Conservation (phyloP, 2,888 invertebrate genomes). For the Plusia festucae region DNA sequence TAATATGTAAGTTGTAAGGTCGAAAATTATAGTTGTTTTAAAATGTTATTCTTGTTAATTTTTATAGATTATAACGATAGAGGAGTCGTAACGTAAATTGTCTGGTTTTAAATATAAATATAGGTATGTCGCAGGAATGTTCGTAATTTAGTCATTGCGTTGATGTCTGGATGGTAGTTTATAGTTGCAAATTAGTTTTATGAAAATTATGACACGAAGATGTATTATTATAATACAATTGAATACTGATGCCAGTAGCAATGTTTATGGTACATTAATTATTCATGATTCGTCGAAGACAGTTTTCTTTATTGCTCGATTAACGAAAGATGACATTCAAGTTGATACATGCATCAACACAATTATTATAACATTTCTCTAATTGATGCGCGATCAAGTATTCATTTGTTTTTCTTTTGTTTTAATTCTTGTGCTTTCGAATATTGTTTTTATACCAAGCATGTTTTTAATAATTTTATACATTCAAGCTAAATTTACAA, state of each 20-base stretch:
- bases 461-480: not conserved
- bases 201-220: not conserved
- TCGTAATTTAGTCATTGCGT: constrained; percentile 45
- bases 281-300: constrained; percentile 1
- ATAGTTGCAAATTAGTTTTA: constrained; percentile 9
- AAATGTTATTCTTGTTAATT: constrained; percentile 58
- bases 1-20: constrained; percentile 62
- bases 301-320: constrained; percentile 5
- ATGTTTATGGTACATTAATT: not conserved
- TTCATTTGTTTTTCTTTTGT: not conserved
- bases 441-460: not conserved
- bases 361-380: not conserved
- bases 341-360: not conserved
- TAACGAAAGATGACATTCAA: not conserved
- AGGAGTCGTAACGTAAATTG: constrained; percentile 69
- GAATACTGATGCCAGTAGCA: constrained; percentile 3
- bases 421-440: not conserved
- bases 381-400: not conserved
- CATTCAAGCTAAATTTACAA: not conserved
- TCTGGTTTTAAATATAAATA: constrained; percentile 56
- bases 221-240: constrained; percentile 6
- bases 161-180: constrained; percentile 39
- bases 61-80: constrained; percentile 69
- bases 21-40: constrained; percentile 54
- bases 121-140: constrained; percentile 46